These are phyloP conservation scores for Leuciscus waleckii DNA, from an alignment of 2,797 vertebrate genomes.

Conservation along the genomic window DNA sequence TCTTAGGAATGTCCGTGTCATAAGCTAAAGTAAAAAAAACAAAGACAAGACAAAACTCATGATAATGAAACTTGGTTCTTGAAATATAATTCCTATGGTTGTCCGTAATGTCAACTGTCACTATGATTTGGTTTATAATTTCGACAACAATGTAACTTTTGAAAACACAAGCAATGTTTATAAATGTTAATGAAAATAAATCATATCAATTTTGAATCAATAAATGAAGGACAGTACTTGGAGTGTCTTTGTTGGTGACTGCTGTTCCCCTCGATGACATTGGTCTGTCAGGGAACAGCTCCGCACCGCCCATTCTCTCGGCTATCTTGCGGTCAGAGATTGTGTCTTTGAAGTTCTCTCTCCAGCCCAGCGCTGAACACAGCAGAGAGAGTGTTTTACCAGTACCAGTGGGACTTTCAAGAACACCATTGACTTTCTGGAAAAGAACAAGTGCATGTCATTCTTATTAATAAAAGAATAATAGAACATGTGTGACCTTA, in stretches of 20 bases:
- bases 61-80: neutral
- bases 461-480: neutral
- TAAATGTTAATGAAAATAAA: neutral
- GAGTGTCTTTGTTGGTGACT: conserved; percentile 72
- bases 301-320: conserved; percentile 74
- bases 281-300: conserved; percentile 76
- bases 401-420: conserved; percentile 96
- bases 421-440: conserved; percentile 88
- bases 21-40: conserved; percentile 74
- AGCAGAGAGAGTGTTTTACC: conserved; percentile 95
- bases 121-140: neutral
- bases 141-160: neutral
- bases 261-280: conserved; percentile 83
- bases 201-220: neutral
- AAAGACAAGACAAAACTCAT: neutral
- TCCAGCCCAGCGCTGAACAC: conserved; percentile 91
- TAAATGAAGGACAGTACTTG: conserved; percentile 70
- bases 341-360: conserved; percentile 85
- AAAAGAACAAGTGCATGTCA: conserved; percentile 8
- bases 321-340: conserved; percentile 86
- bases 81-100: neutral
- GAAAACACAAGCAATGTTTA: neutral
- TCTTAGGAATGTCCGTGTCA: conserved; percentile 91
- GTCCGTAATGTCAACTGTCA: neutral
- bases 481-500: conserved; percentile 1